Base-by-base conservation (phyloP, 2,888 invertebrate genomes). In the Gymnoscelis rufifasciata region DNA sequence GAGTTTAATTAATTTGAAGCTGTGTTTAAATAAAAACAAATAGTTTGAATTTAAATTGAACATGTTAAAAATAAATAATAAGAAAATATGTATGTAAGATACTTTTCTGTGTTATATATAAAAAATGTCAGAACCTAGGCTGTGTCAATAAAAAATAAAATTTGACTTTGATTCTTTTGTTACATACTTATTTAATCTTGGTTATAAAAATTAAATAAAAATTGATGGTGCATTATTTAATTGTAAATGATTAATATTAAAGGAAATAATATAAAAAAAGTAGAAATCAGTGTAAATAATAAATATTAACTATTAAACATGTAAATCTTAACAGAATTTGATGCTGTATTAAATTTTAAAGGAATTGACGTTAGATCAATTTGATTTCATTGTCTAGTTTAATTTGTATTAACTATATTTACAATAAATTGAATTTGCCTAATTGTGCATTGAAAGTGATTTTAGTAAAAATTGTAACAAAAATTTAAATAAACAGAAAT, bases 371-470 rank as follows among this genome's bases (percentile, higher is more conserved):
- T 53, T 49, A 42, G 4, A 41, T 19, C 29, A 12, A 38, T 30
- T 43, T n/a, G 7, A 4, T 40, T 37, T 39, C 43, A 38, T 33
- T 6, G 42, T 29, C 41, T 37, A 47, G 33, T 44, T 24, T 44
- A 43, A 42, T 38, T 42, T 30, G 7, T 50, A 47, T n/a, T n/a
- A 36, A 36, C 5, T 14, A 45, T 24, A 54, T 43, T 55, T 55
- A 38, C 45, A 54, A 43, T 56, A 51, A 44, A 41, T 42, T 52
- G 35, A 62, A 62, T 61, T 68, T 57, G 68, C 68, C 70, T 75
- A 67, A 70, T 62, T 68, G 68, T 71, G 68, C 66, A 74, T 73
- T 70, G 52, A 63, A 69, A 65, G 69, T 74, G 71, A 75, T 71
- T 68, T 66, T 72, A 76, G 71, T 52, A 47, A 52, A 57, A 68